These are phyloP conservation scores for Notocelia uddmanniana DNA, from an alignment of 2,888 invertebrate species.

Conservation along the genomic window DNA sequence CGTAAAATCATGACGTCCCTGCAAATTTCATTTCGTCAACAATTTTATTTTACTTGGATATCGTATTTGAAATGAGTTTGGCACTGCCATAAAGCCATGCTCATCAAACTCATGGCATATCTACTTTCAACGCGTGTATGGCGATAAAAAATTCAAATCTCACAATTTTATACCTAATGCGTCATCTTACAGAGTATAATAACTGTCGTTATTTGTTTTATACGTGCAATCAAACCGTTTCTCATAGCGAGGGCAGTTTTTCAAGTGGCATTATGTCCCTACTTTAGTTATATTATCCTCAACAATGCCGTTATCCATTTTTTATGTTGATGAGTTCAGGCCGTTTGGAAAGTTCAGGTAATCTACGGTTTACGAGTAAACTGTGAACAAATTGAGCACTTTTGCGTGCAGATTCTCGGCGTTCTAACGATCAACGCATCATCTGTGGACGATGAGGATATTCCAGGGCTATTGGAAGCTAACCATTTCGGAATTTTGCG, in stretches of 20 bases:
- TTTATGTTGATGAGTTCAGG: conserved; percentile 38
- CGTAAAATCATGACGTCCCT: conserved; percentile 47
- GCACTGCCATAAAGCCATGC: conserved; percentile 57
- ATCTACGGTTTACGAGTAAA: conserved; percentile 21
- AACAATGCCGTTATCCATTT: conserved; percentile 33
- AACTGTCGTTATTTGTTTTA: conserved; percentile 59
- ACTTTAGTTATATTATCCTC: conserved; percentile 9
- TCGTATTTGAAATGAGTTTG: conserved; percentile 57
- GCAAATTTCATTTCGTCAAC: conserved; percentile 55
- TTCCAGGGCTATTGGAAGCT: neutral
- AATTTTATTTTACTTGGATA: conserved; percentile 55
- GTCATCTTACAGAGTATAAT: conserved; percentile 55
- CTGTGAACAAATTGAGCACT: conserved; percentile 5
- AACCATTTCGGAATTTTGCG: neutral
- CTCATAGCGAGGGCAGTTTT: conserved; percentile 11
- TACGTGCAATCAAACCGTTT: conserved; percentile 39
- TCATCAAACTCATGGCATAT: conserved; percentile 53
- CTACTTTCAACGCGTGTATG: conserved; percentile 51
- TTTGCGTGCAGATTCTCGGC: neutral
- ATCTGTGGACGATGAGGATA: neutral
- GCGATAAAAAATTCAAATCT: conserved; percentile 65
- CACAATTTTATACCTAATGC: conserved; percentile 58
- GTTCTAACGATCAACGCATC: neutral
- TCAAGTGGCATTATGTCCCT: conserved; percentile 1
- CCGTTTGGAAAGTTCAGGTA: conserved; percentile 24